These are phyloP conservation scores for Rhopalosiphum maidis DNA, from an alignment of 1,140 invertebrate genomes.

Conservation along the genomic window DNA sequence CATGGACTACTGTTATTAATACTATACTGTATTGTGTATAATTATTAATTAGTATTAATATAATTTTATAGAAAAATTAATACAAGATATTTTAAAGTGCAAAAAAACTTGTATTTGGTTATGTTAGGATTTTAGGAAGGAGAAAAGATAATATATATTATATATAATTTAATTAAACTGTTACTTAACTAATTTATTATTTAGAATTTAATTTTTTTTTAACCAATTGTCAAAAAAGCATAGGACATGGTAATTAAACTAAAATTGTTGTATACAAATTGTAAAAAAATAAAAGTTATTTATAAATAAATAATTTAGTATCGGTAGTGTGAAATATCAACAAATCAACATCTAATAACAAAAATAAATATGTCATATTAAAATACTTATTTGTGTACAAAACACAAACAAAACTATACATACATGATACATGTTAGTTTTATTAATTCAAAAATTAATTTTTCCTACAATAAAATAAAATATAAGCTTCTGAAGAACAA, in stretches of 20 bases:
- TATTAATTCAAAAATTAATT: constrained; percentile 21
- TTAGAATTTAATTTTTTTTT: background rate
- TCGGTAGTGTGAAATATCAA: background rate
- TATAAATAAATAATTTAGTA: constrained; percentile 22
- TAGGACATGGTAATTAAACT: constrained; percentile 5
- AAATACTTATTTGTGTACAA: constrained; percentile 47
- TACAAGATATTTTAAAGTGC: background rate
- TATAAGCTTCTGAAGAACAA: constrained; percentile 74
- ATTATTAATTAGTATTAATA: background rate
- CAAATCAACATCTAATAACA: constrained; percentile 35
- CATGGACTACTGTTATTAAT: background rate
- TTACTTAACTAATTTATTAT: background rate
- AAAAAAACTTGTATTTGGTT: background rate
- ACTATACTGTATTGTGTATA: background rate
- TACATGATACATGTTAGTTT: background rate
- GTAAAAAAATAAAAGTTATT: constrained; percentile 22
- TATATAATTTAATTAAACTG: background rate
- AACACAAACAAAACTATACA: constrained; percentile 21
- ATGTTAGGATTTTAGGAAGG: background rate
- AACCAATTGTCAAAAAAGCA: background rate
- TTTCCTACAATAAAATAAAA: constrained; percentile 73
- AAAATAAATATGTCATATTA: constrained; percentile 20
- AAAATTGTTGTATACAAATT: background rate
- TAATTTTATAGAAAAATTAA: background rate
- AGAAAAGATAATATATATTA: background rate